A percentile compares a stretch with the other conserved stretches of the same genome.
Conservation (phyloP, 2,888 invertebrate genomes). For the Platycnemis pennipes region DNA sequence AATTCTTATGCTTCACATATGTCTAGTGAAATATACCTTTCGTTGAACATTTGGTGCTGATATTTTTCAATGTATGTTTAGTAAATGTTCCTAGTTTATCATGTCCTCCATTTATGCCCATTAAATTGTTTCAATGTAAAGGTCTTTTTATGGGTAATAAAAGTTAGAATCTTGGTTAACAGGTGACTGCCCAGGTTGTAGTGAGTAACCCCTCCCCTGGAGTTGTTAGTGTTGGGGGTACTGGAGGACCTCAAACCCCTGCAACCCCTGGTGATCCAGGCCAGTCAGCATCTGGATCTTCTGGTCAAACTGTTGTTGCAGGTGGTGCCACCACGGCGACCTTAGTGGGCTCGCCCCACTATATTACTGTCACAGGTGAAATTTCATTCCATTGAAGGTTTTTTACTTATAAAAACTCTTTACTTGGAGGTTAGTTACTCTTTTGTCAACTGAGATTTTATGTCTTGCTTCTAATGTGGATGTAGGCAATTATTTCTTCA, state of each 20-base stretch:
- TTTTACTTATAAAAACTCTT: not conserved
- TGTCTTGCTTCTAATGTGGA: not conserved
- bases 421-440: not conserved
- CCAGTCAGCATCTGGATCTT: slow-evolving; percentile 49
- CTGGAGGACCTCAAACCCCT: slow-evolving; percentile 22
- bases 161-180: slow-evolving; percentile 70
- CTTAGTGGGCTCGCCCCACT: slow-evolving; percentile 81
- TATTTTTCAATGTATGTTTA: not conserved
- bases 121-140: not conserved
- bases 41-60: not conserved
- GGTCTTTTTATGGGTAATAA: not conserved
- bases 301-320: slow-evolving; percentile 77
- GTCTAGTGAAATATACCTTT: not conserved
- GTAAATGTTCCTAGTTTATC: not conserved
- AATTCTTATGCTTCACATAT: not conserved
- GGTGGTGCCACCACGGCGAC: slow-evolving; percentile 77
- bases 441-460: not conserved
- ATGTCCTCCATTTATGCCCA: not conserved
- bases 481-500: not conserved
- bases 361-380: slow-evolving; percentile 87
- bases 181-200: slow-evolving; percentile 79
- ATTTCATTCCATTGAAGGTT: not conserved
- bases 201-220: slow-evolving; percentile 75
- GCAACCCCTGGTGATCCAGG: slow-evolving; percentile 61
- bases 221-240: slow-evolving; percentile 32